These are phyloP conservation scores for Enteromius mattozi DNA, from an alignment of 2,797 vertebrate species.

Conservation along the genomic window DNA sequence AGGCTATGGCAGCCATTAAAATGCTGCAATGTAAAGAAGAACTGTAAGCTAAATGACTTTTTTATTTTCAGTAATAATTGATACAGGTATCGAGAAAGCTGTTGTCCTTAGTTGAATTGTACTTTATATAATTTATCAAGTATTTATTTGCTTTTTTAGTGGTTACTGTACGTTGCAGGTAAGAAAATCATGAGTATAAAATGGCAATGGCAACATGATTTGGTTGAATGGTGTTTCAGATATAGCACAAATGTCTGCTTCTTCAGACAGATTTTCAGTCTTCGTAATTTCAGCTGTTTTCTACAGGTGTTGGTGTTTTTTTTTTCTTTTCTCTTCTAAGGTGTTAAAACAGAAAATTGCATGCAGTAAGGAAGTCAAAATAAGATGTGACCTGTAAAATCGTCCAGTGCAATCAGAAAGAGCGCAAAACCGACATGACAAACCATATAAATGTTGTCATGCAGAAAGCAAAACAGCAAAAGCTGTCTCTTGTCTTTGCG, in stretches of 20 bases:
- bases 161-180: not conserved
- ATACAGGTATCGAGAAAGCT: not conserved
- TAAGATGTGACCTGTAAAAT: not conserved
- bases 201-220: not conserved
- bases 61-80: not conserved
- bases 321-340: not conserved
- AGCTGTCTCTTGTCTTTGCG: not conserved
- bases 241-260: not conserved
- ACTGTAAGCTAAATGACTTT: not conserved
- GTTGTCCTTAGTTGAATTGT: not conserved
- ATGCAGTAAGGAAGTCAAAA: not conserved
- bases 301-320: not conserved
- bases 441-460: slow-evolving; percentile 7
- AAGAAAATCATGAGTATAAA: not conserved
- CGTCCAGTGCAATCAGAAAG: not conserved
- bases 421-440: not conserved
- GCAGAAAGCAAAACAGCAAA: slow-evolving; percentile 3
- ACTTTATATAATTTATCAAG: not conserved
- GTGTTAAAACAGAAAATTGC: not conserved
- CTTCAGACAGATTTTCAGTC: not conserved
- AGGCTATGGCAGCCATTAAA: not conserved
- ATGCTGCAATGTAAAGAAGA: not conserved
- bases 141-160: not conserved
- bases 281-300: not conserved
- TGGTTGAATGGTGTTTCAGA: not conserved